These are phyloP conservation scores for Spialia ferax DNA, from an alignment of 2,888 invertebrate species.

Conservation along the genomic window DNA sequence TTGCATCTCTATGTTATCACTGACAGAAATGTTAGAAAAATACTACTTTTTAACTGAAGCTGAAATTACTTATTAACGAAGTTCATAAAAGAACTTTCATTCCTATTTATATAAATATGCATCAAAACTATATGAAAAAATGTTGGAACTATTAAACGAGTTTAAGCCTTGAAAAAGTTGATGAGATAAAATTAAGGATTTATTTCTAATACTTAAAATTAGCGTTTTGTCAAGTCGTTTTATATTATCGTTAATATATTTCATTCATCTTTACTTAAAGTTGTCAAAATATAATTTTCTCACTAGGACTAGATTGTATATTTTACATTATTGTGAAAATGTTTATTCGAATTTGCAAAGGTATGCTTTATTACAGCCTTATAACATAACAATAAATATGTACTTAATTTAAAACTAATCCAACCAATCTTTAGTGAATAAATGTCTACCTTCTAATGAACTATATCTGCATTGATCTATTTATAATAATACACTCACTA, in stretches of 20 bases:
- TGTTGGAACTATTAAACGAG: background rate
- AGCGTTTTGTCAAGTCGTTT: slow-evolving; percentile 19
- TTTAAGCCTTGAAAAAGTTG: background rate
- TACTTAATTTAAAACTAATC: slow-evolving; percentile 74
- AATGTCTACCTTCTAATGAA: slow-evolving; percentile 77
- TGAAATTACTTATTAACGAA: background rate
- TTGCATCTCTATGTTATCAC: background rate
- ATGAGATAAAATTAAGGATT: background rate
- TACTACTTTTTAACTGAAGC: no score
- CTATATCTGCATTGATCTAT: slow-evolving; percentile 67
- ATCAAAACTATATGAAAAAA: background rate
- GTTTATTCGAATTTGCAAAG: slow-evolving; percentile 48
- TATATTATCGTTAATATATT: slow-evolving; percentile 16
- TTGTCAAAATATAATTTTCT: slow-evolving; percentile 26
- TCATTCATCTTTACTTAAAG: slow-evolving; percentile 23
- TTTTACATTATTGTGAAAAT: slow-evolving; percentile 26
- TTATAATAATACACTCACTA: slow-evolving; percentile 59
- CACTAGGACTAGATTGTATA: slow-evolving; percentile 37
- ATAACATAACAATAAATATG: slow-evolving; percentile 73
- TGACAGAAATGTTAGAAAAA: background rate
- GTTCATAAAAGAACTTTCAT: background rate
- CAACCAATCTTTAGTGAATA: slow-evolving; percentile 67
- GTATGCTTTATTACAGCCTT: slow-evolving; percentile 56
- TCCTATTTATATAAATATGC: background rate
- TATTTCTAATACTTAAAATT: slow-evolving; percentile 24